phyloP scores from a whole-genome alignment of 2,113 vertebrate species.

The Hyperopisus bebe region DNA sequence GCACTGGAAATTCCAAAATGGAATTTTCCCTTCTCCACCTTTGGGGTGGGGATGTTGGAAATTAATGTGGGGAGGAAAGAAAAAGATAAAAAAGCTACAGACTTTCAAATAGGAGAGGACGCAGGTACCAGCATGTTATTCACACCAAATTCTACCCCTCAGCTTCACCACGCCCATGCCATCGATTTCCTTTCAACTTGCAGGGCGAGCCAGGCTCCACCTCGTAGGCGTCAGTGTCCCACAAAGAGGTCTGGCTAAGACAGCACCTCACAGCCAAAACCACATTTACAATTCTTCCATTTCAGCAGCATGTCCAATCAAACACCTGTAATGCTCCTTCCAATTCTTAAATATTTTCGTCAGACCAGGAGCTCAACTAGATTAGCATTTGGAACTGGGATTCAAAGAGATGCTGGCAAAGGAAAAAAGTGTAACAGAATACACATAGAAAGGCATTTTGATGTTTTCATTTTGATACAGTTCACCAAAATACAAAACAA shows the following conservation, averaged over 20 bases:
- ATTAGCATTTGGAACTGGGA: not conserved
- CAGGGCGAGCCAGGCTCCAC: not conserved
- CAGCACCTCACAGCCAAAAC: not conserved
- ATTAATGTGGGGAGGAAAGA: not conserved
- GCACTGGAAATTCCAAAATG: not conserved
- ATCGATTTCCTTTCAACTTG: not conserved
- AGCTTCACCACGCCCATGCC: not conserved
- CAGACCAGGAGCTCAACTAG: not conserved
- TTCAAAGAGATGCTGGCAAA: not conserved
- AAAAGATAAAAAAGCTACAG: not conserved
- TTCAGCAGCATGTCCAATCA: not conserved
- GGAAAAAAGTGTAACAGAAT: not conserved
- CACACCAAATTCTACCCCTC: not conserved
- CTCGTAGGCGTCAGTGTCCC: not conserved
- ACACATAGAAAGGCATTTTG: not conserved
- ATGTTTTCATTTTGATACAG: not conserved
- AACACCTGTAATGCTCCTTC: not conserved
- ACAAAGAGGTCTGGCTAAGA: not conserved
- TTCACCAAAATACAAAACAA: not conserved
- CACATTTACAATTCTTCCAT: not conserved
- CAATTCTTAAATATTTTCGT: not conserved
- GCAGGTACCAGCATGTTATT: not conserved
- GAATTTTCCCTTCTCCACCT: not conserved
- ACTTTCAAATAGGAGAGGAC: not conserved
- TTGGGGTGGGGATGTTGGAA: not conserved